phyloP scores from a whole-genome alignment of 2,797 vertebrate genomes.

The Acrossocheilus wenchowensis region DNA sequence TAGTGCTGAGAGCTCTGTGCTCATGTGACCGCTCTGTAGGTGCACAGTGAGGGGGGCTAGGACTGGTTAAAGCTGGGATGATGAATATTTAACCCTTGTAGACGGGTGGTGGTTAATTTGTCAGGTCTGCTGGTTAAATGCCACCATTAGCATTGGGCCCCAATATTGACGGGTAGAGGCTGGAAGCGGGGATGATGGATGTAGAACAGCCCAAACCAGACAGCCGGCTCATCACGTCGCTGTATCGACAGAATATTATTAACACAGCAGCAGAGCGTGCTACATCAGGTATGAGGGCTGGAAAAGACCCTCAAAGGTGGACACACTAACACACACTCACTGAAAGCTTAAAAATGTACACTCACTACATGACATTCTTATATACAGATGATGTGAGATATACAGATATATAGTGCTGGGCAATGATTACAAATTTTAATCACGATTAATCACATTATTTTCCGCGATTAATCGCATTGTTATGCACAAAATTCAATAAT shows the following conservation, averaged over 20 bases:
- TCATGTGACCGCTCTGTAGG: slow-evolving; percentile 31
- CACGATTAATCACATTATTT: too few relatives aligned
- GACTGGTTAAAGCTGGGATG: slow-evolving; percentile 48
- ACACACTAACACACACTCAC: slow-evolving; percentile 50
- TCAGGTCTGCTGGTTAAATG: slow-evolving; percentile 74
- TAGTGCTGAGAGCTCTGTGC: slow-evolving; percentile 40
- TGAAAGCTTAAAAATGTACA: slow-evolving; percentile 34
- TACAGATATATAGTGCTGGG: too few relatives aligned
- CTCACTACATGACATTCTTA: background rate
- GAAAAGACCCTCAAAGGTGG: slow-evolving; percentile 33
- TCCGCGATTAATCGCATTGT: too few relatives aligned
- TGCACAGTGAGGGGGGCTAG: slow-evolving; percentile 9
- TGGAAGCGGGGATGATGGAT: slow-evolving; percentile 85
- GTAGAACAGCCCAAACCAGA: slow-evolving; percentile 81
- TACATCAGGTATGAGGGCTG: slow-evolving; percentile 28
- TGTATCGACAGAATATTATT: slow-evolving; percentile 91
- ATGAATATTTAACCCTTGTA: slow-evolving; percentile 70
- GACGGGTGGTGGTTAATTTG: slow-evolving; percentile 67
- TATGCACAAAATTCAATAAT: too few relatives aligned
- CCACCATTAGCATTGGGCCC: slow-evolving; percentile 92
- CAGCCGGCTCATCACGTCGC: slow-evolving; percentile 83
- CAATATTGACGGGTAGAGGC: slow-evolving; percentile 86
- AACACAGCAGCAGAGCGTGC: slow-evolving; percentile 66
- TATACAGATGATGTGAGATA: too few relatives aligned
- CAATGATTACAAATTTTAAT: too few relatives aligned